Percentiles rank a stretch among this genome's conserved stretches.
phyloP scores from a whole-genome alignment of 2,797 vertebrate genomes.

The Coregonus sp. region DNA sequence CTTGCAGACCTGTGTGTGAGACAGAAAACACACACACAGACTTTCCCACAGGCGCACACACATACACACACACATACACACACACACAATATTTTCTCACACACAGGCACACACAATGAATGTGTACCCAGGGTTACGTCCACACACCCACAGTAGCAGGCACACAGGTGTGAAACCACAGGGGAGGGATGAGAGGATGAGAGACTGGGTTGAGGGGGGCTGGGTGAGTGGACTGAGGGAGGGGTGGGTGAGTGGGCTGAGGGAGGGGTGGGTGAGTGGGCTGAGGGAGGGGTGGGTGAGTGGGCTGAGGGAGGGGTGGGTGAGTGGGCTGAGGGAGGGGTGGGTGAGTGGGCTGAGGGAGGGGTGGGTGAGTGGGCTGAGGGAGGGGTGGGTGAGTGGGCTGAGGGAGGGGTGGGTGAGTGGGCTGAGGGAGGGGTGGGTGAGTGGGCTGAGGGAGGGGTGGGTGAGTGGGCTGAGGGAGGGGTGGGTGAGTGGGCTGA shows the following conservation, averaged over 20 bases:
- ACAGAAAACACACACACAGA: conserved; percentile 2
- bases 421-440: not conserved
- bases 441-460: not conserved
- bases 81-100: not conserved
- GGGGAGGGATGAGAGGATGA: not conserved
- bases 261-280: not conserved
- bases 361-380: too few relatives aligned
- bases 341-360: not conserved
- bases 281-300: too few relatives aligned
- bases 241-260: too few relatives aligned
- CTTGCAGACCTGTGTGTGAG: conserved; percentile 22
- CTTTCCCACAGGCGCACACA: not conserved
- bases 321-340: not conserved
- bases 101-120: not conserved
- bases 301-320: not conserved
- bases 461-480: too few relatives aligned
- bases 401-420: not conserved
- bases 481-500: not conserved
- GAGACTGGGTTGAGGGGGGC: not conserved
- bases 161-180: not conserved
- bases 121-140: not conserved
- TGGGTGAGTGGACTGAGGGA: too few relatives aligned
- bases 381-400: not conserved
- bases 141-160: conserved; percentile 1
- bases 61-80: not conserved